Base-by-base conservation (phyloP, 2,113 vertebrate species). In the Nansenia antarctica region DNA sequence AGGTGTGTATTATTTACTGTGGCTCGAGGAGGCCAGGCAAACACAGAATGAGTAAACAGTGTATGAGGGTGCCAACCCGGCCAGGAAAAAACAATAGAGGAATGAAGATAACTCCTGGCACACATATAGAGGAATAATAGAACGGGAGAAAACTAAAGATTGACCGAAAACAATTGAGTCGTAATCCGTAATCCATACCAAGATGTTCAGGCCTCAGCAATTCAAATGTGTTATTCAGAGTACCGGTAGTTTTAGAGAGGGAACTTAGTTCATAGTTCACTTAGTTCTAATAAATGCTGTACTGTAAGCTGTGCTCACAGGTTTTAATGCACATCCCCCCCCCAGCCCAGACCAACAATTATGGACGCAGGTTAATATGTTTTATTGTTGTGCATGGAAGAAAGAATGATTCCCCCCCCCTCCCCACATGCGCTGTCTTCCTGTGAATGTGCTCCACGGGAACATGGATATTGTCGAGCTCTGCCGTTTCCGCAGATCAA, bases 401-500 rank as follows among this genome's bases (percentile, higher is more conserved):
- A 22, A n/a, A 14, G n/a, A 49, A 20, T 11, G n/a, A 14, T 49
- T 49, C 45, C 14, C 7, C 5, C 14, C 7, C 5, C 20, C 45
- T 49, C 18, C 20, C 20, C n/a, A 49, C 45, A 22, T 3, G n/a
- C 45, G 18, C 45, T 14, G 2, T 14, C 45, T 49, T 2, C 14
- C 45, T 63, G 27, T 60, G 24, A 63, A 34, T 34, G 15, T 45
- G 12, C 72, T 75, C 74, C 62, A 64, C 65, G 57, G 45, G 82
- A 79, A 78, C 67, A 71, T 62, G 70, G 75, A 76, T 29, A 73
- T 80, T 81, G 65, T 78, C 34, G 71, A 77, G 70, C 74, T 1
- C 63, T 32, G 31, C 39, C 35, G 4, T 53, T 52, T 30, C n/a
- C 74, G 77, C 70, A 81, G 83, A 85, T 87, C 84, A 82, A 85